phyloP scores from a whole-genome alignment of 2,888 invertebrate species.

The Dioctria rufipes region DNA sequence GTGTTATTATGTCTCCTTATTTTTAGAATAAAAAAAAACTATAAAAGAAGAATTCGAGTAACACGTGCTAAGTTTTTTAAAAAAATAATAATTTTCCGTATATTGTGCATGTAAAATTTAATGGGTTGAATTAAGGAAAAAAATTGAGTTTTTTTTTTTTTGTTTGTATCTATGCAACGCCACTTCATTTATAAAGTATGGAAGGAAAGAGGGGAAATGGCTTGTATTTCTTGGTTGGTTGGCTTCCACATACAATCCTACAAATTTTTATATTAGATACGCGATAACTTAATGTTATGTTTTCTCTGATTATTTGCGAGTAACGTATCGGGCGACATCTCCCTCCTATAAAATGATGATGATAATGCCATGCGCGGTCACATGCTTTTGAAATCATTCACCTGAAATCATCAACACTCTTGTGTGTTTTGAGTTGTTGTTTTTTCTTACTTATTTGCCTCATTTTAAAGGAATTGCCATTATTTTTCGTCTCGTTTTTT shows the following conservation, averaged over 20 bases:
- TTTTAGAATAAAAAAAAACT: constrained; percentile 25
- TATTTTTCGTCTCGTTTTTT: constrained; percentile 22
- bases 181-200: constrained; percentile 13
- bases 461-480: constrained; percentile 30
- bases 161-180: not conserved
- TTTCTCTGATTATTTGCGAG: not conserved
- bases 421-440: constrained; percentile 18
- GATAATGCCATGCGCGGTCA: constrained; percentile 28
- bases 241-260: no score
- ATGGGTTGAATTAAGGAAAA: not conserved
- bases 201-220: not conserved
- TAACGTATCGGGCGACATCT: not conserved
- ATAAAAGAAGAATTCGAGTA: not conserved
- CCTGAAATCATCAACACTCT: constrained; percentile 41
- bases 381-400: constrained; percentile 53
- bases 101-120: no score
- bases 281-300: not conserved
- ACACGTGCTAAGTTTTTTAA: not conserved
- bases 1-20: constrained; percentile 33
- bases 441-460: constrained; percentile 32
- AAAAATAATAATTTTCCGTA: no score
- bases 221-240: not conserved
- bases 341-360: not conserved
- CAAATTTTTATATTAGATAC: no score
- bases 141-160: constrained; percentile 32